Evolutionary conservation across 2,113 vertebrate species (phyloP).

Genomic region (Menidia beryllina): DNA sequence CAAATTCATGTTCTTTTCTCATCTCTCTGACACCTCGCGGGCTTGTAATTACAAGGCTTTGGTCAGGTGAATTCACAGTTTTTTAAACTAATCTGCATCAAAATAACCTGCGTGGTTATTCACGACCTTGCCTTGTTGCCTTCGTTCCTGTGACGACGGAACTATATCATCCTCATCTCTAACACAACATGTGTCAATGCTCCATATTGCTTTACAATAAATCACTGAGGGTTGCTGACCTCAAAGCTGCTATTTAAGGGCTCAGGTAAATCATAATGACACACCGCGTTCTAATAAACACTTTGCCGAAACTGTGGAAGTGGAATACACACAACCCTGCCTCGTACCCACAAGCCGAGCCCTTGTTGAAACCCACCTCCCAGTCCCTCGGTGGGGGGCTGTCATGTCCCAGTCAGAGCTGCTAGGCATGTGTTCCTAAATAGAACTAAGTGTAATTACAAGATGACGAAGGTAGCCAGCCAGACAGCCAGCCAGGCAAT

Average conservation of each 20-base stretch:
- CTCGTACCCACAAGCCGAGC: not conserved
- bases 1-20: not conserved
- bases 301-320: conserved; percentile 6
- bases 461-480: conserved; percentile 73
- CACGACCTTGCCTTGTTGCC: not conserved
- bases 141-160: no score
- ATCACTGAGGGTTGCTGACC: no score
- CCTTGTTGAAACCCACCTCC: conserved; percentile 20
- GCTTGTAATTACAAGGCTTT: not conserved
- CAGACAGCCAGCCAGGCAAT: conserved; percentile 78
- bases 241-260: not conserved
- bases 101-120: not conserved
- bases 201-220: no score
- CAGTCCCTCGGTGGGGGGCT: conserved; percentile 36
- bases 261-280: not conserved
- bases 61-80: not conserved
- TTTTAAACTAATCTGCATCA: not conserved
- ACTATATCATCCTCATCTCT: no score
- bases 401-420: conserved; percentile 57
- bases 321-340: conserved; percentile 2
- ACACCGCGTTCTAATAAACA: conserved; percentile 9
- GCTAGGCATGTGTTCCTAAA: conserved; percentile 71
- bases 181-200: no score
- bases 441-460: conserved; percentile 81
- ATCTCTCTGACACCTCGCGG: not conserved